Evolutionary conservation across 2,113 vertebrate species (phyloP), one percentile per base, ranked within the genome.

Genomic region (Coturnix japonica): DNA sequence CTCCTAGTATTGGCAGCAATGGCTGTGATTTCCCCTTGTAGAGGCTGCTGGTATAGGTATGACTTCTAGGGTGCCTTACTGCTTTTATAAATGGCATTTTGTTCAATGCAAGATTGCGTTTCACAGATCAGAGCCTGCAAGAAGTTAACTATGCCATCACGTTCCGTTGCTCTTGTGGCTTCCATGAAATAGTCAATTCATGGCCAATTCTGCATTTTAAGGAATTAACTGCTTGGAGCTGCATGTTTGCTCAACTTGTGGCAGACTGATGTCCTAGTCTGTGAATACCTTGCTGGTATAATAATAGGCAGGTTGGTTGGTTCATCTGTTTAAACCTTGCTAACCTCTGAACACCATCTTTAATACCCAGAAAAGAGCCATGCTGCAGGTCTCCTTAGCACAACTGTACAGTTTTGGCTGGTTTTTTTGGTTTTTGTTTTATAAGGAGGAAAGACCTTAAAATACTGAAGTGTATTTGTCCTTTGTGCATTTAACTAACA

Each of bases 401-500:
- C 26, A 9, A 9, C 41, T 85, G 22, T 59, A 19, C 64, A 73
- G 28, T 70, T 59, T 25, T 20, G 25, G n/a, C 64, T 47, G 64
- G 25, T 65, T 31, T 37, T 37, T 30, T 7, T 9, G 5, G 1
- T 70, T 80, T 77, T 53, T 53, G 49, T 17, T 54, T 54, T 54
- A 31, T 56, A 28, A 76, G 25, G 25, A 37, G 41, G 14, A 66
- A 84, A 77, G 35, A 37, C 13, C 41, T 82, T 86, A 78, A 81
- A 90, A 57, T 46, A 28, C 44, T 35, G 66, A 43, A 88, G 12
- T 7, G 12, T 72, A 4, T 20, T 73, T 26, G 76, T 82, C 44
- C 41, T 78, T 73, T 84, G 33, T 56, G 64, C 23, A 22, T 73
- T 35, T 63, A 87, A 85, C 33, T 81, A 80, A 56, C 64, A 76